Base-by-base conservation (phyloP, 2,888 invertebrate genomes). In the Phyllotreta striolata region DNA sequence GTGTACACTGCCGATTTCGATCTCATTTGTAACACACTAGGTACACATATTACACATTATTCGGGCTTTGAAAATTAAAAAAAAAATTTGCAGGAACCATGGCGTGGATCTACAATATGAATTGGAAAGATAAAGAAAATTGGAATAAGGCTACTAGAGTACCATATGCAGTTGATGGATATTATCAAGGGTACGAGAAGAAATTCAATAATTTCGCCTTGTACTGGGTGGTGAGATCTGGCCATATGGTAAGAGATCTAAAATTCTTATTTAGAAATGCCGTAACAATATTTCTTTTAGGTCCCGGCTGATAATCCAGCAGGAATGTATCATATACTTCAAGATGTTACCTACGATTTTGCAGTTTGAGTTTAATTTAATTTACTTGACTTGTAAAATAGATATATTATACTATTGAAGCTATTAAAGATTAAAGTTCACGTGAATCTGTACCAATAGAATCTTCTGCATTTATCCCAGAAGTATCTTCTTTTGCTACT, bases 1-100 rank as follows among this genome's bases (percentile, higher is more conserved):
- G 89, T 92, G 10, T 89, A 89, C 76, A 90, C 87, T 67, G 93
- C 92, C 35, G 92, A 93, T 74, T 83, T 94, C 67, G 94, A 95
- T 80, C 84, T 94, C 13, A 93, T 94, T 73, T 92, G 92, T 67
- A 89, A 90, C 72, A 92, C 92, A 13, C 86, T 91, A 69, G 93
- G 93, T 64, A 12, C n/a, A n/a, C n/a, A n/a, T n/a, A n/a, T n/a
- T n/a, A n/a, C n/a, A n/a, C n/a, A 37, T 5, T 55, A 35, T 10
- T 10, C 8, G 54, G 12, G 1, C 12, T 10, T 54, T 7, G 1
- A 2, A 2, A 38, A 13, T 14, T 57, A 24, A 3, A 24, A 3
- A 24, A 24, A 49, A 38, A 41, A 9, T 39, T 24, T 49, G 49
- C 43, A 72, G 72, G 71, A 7, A 70, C 70, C 38, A 43, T 70